Evolutionary conservation across 2,797 vertebrate genomes (phyloP), one percentile per base, ranked within the genome.

Genomic region (Cynopterus sphinx): DNA sequence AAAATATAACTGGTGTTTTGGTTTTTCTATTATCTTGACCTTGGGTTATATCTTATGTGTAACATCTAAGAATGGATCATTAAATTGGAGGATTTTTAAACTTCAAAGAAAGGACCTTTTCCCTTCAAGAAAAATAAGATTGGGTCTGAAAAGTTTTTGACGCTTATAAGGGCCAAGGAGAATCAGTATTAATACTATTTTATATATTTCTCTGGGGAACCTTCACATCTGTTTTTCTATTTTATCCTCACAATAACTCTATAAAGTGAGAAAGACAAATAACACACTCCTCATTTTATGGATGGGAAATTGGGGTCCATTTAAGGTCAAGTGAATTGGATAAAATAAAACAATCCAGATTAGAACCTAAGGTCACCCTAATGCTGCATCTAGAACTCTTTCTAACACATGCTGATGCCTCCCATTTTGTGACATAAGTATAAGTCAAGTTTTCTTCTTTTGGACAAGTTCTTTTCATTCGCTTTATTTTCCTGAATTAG

Each of bases 201-300:
- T 94, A 96, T 95, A 87, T 95, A 94, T 92, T 94, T 91, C 74
- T 70, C 85, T 53, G 8, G 84, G 95, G 88, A 97, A 55, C 0
- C 8, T 85, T 88, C 61, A 97, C 96, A 96, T 95, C 94, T 97
- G 96, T 70, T 95, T 96, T 97, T 55, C 59, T 93, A 65, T 88
- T 96, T 91, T 92, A 71, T 55, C 10, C 65, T 68, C 95, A 95
- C 46, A 78, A 82, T 96, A 92, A 96, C 59, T 93, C 73, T 79
- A 49, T 67, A 57, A 78, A 67, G 31, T 81, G 77, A 33, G 87
- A 95, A 96, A 95, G 94, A 94, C 61, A 94, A 96, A 98, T 90
- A 96, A 88, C 71, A 78, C 33, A 75, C 57, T 90, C 19, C 26
- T 89, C 51, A 73, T 78, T 95, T 97, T 79, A 88, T 90, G 94